phyloP scores from a whole-genome alignment of 1,140 invertebrate genomes.

The Trigoniulus corallinus region DNA sequence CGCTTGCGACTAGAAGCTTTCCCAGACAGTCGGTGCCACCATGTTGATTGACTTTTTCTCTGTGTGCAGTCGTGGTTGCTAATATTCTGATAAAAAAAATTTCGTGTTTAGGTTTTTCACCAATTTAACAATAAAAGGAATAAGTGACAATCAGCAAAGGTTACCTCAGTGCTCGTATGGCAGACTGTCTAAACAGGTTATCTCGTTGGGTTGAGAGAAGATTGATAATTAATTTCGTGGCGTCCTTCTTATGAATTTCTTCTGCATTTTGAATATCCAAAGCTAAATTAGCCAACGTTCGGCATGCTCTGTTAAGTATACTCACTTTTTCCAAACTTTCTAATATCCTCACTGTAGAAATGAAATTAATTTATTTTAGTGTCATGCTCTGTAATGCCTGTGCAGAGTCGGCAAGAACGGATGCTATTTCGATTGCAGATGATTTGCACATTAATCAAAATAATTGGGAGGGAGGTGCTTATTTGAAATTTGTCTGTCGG shows the following conservation, averaged over 20 bases:
- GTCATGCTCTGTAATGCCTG: not conserved
- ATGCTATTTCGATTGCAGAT: not conserved
- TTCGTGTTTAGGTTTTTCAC: too few species aligned
- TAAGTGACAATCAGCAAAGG: not conserved
- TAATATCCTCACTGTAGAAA: slow-evolving; percentile 5
- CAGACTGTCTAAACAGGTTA: not conserved
- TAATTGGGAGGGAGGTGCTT: not conserved
- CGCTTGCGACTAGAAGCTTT: not conserved
- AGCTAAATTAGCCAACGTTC: slow-evolving; percentile 2
- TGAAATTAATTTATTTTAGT: not conserved
- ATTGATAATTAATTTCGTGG: not conserved
- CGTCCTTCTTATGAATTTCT: slow-evolving; percentile 1
- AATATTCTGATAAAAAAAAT: not conserved
- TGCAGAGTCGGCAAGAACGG: not conserved
- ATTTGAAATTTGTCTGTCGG: too few species aligned
- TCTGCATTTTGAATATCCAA: not conserved
- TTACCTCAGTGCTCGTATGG: slow-evolving; percentile 2
- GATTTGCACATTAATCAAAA: not conserved
- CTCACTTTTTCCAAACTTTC: not conserved
- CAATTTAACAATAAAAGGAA: not conserved
- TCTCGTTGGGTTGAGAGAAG: not conserved
- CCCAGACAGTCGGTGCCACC: not conserved
- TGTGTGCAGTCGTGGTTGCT: not conserved
- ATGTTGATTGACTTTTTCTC: not conserved
- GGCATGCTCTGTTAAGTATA: slow-evolving; percentile 1